These are phyloP conservation scores for Ariopsis seemanni DNA, from an alignment of 2,113 vertebrate genomes.

Conservation along the genomic window DNA sequence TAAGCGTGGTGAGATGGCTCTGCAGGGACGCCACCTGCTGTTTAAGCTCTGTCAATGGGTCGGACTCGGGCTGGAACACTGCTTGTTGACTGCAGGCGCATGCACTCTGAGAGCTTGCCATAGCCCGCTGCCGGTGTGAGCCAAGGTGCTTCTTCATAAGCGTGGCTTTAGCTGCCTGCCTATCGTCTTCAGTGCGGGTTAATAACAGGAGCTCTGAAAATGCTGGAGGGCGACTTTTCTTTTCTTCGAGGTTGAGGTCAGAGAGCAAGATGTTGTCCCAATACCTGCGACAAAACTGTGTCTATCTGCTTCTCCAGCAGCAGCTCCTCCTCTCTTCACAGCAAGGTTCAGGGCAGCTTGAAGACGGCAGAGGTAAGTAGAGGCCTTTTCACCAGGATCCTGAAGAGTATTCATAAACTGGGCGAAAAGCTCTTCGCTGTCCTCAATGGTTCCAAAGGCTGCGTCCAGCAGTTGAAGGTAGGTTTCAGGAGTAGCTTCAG, in stretches of 20 bases:
- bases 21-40: neutral
- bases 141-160: neutral
- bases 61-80: neutral
- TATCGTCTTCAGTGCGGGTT: neutral
- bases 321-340: no score
- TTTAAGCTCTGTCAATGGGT: neutral
- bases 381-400: no score
- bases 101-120: neutral
- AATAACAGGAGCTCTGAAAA: slow-evolving; percentile 33
- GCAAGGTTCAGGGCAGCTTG: no score
- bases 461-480: no score
- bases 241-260: slow-evolving; percentile 24
- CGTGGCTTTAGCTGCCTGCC: neutral
- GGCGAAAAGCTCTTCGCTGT: no score
- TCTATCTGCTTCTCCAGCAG: no score
- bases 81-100: no score
- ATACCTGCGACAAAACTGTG: slow-evolving; percentile 35
- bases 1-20: neutral
- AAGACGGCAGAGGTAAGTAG: no score
- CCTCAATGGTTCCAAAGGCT: no score
- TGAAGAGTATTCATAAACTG: no score
- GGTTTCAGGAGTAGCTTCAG: no score
- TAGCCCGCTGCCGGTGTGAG: neutral
- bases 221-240: neutral
- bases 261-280: slow-evolving; percentile 44